Conservation (phyloP, 2,888 invertebrate species). For the Leptopilina syphax region DNA sequence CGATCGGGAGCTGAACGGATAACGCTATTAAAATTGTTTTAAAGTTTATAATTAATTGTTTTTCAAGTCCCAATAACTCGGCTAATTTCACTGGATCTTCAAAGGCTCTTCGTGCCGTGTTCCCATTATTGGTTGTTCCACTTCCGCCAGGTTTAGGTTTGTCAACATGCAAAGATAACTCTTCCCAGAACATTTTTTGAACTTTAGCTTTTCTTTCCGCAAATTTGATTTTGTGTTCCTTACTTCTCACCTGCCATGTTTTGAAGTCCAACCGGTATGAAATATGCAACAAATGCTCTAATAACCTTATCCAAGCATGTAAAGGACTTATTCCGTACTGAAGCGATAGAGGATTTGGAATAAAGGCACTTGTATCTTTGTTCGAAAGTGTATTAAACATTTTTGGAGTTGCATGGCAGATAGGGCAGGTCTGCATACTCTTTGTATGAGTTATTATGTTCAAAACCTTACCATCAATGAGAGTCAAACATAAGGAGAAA, state of each 20-base stretch:
- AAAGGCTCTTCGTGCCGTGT: background rate
- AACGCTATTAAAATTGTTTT: slow-evolving; percentile 7
- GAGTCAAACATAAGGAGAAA: too few species aligned
- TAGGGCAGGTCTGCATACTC: too few species aligned
- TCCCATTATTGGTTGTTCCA: background rate
- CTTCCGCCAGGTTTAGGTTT: background rate
- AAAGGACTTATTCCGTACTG: background rate
- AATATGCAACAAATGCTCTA: background rate
- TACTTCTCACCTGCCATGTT: background rate
- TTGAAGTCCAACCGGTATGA: background rate
- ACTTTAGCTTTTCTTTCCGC: background rate
- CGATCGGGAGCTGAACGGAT: background rate
- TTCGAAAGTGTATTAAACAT: background rate
- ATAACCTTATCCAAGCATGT: background rate
- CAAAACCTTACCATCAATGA: too few species aligned
- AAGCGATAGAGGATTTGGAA: background rate
- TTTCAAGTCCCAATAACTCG: background rate
- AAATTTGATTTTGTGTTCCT: background rate
- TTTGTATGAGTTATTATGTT: too few species aligned
- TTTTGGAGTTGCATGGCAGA: too few species aligned
- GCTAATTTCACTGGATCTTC: background rate
- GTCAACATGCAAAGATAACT: background rate
- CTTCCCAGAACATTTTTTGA: background rate
- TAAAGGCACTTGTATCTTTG: background rate
- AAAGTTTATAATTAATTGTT: background rate